Base-by-base conservation (phyloP, 2,113 vertebrate genomes). In the Acrocephalus arundinaceus region DNA sequence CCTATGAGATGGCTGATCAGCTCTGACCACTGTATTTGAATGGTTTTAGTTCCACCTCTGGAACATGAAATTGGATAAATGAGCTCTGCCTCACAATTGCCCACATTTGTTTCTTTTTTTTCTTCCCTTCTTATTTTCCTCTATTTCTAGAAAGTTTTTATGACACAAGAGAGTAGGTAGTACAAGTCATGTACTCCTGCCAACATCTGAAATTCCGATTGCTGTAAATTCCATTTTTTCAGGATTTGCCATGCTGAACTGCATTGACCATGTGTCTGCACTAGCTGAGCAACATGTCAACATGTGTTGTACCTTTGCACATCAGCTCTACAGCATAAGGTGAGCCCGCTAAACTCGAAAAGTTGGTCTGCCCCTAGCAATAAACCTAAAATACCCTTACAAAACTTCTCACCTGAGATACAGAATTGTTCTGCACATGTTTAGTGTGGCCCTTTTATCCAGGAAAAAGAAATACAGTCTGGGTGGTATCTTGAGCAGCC, bases 1-100 rank as follows among this genome's bases (percentile, higher is more conserved):
- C 24, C 27, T 31, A 1, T 4, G n/a, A 65, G 41, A 79, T 0
- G 0, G 20, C 51, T 28, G 55, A 67, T 59, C 39, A 49, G 31
- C 3, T 1, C 0, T 71, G 55, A 65, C 39, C 18, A 12, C 15
- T 35, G 33, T 41, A 37, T 59, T 55, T 74, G 24, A 72, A 72
- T 24, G 35, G 31, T 48, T 21, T 58, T 28, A 71, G 17, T 31
- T 71, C 19, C 22, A 51, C 48, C 16, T 8, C 14, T 45, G 16
- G 55, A 81, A 82, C 3, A 45, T 3, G 33, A 49, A 63, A 58
- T 45, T 49, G 61, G 65, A 59, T 14, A 85, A 77, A 93, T 58
- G 31, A 87, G 25, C 22, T 92, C 45, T 74, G 30, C 27, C 13
- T 74, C 70, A 52, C 23, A 62, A 19, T 22, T 20, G 2, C 19